A percentile compares a stretch with the other conserved stretches of the same genome.
These are phyloP conservation scores for Camelus dromedarius DNA, from an alignment of 2,113 vertebrate species.

Conservation along the genomic window DNA sequence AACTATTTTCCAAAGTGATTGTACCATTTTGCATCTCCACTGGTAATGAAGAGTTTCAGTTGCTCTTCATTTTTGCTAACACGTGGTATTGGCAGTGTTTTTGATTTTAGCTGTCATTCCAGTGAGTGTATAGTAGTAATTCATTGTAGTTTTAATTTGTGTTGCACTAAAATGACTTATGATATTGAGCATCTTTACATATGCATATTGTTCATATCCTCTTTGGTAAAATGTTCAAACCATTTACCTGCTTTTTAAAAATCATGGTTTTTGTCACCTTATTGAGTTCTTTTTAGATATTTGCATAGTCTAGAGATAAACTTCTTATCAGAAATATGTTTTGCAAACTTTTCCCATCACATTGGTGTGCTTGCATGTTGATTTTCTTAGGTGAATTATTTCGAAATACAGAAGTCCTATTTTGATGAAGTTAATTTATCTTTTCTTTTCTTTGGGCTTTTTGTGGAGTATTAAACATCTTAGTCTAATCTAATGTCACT, in stretches of 20 bases:
- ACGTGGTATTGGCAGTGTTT: not conserved
- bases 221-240: not conserved
- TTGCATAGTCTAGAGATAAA: not conserved
- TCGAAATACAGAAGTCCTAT: not conserved
- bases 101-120: not conserved
- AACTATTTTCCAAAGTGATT: not conserved
- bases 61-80: not conserved
- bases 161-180: not conserved
- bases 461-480: not conserved
- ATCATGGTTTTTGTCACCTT: not conserved
- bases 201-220: not conserved
- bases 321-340: not conserved
- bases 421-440: not conserved
- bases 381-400: slow-evolving; percentile 33
- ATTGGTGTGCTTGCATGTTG: not conserved
- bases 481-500: not conserved
- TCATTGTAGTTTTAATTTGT: slow-evolving; percentile 39
- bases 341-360: not conserved
- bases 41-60: not conserved
- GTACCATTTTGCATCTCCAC: not conserved
- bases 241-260: not conserved
- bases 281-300: not conserved
- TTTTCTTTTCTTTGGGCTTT: not conserved
- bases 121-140: not conserved
- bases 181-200: not conserved